These are phyloP conservation scores for Julus scanicus DNA, from an alignment of 2,888 invertebrate genomes.

Conservation along the genomic window DNA sequence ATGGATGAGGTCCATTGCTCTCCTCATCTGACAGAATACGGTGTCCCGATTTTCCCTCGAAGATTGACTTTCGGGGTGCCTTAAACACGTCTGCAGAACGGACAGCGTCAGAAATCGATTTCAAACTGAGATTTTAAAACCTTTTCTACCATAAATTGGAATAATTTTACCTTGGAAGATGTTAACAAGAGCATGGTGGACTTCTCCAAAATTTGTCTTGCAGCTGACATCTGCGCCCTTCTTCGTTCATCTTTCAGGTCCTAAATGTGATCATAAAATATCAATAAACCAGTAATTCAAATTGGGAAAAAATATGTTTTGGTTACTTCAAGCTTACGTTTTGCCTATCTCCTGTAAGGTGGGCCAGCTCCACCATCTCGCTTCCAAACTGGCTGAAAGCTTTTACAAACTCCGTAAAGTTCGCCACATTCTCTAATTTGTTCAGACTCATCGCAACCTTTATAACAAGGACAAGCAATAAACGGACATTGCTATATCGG, in stretches of 20 bases:
- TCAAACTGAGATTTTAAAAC: background rate
- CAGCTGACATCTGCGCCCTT: slow-evolving; percentile 95
- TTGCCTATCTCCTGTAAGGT: slow-evolving; percentile 84
- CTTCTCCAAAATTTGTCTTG: slow-evolving; percentile 92
- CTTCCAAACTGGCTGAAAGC: slow-evolving; percentile 98
- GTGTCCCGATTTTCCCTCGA: slow-evolving; percentile 96
- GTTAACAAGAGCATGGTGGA: slow-evolving; percentile 97
- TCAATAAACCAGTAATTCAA: background rate
- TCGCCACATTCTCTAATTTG: slow-evolving; percentile 68
- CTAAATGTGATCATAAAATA: slow-evolving; percentile 61
- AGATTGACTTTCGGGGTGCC: slow-evolving; percentile 93
- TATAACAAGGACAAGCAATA: background rate
- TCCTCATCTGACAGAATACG: slow-evolving; percentile 96
- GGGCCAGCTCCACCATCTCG: slow-evolving; percentile 98
- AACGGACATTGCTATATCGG: background rate
- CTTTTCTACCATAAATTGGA: background rate
- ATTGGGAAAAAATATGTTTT: background rate
- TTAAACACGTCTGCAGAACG: slow-evolving; percentile 80
- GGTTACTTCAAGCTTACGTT: slow-evolving; percentile 71
- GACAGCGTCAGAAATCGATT: background rate
- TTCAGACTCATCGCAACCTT: slow-evolving; percentile 61
- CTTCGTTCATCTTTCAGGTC: slow-evolving; percentile 83
- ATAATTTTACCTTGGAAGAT: slow-evolving; percentile 83
- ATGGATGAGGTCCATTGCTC: slow-evolving; percentile 97
- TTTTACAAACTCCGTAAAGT: slow-evolving; percentile 92